phyloP scores from a whole-genome alignment of 2,888 invertebrate species.

The Eupithecia insigniata region DNA sequence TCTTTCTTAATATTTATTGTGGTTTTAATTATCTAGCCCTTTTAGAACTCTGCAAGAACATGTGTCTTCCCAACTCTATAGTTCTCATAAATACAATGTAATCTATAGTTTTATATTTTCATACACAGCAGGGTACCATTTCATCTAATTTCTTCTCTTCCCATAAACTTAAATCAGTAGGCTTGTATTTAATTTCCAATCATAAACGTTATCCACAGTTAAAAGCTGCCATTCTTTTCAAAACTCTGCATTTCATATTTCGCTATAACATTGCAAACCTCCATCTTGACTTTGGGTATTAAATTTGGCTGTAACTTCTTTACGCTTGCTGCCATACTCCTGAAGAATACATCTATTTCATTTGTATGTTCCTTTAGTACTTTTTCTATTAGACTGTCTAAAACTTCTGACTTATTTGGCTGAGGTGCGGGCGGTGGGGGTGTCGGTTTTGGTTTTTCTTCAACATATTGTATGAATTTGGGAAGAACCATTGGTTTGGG shows the following conservation, averaged over 20 bases:
- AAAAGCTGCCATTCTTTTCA: constrained; percentile 61
- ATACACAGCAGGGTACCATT: neutral
- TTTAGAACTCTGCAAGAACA: neutral
- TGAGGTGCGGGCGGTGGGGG: constrained; percentile 21
- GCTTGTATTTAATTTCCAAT: neutral
- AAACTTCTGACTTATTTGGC: constrained; percentile 60
- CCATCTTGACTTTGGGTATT: constrained; percentile 81
- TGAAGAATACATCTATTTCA: constrained; percentile 79
- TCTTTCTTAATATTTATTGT: neutral
- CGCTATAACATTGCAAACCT: constrained; percentile 80
- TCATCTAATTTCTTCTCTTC: neutral
- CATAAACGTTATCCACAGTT: constrained; percentile 2
- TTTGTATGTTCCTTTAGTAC: constrained; percentile 77
- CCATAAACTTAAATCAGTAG: neutral
- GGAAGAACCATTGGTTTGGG: constrained; percentile 74
- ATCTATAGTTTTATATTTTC: neutral
- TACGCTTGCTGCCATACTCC: constrained; percentile 80
- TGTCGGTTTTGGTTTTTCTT: constrained; percentile 59
- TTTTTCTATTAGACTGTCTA: constrained; percentile 78
- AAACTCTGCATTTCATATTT: constrained; percentile 82
- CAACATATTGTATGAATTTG: constrained; percentile 69
- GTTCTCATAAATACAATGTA: neutral
- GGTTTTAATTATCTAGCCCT: neutral
- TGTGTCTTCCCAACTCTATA: neutral
- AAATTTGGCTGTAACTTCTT: constrained; percentile 78